Evolutionary conservation across 2,888 invertebrate genomes (phyloP).

Genomic region (Cloeon dipterum): DNA sequence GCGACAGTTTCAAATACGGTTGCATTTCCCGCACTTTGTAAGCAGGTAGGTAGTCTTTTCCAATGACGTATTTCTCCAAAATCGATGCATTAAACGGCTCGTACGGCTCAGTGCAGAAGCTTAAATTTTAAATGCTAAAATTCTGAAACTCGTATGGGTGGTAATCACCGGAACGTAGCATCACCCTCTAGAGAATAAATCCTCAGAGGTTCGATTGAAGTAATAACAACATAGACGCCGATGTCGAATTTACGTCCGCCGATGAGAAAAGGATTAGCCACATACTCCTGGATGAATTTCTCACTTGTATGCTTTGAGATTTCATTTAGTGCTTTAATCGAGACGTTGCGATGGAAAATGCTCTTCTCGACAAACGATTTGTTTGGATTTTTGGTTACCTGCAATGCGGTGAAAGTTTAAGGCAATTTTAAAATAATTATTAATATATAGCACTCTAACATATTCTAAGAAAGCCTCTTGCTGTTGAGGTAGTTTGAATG

Average conservation of each 20-base stretch:
- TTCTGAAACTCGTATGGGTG: no score
- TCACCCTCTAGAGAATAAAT: constrained; percentile 79
- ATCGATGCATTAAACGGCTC: constrained; percentile 66
- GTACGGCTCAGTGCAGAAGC: constrained; percentile 57
- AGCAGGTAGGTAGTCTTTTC: constrained; percentile 79
- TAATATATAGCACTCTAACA: no score
- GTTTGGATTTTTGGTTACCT: constrained; percentile 34
- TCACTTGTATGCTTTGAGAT: constrained; percentile 44
- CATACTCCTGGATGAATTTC: constrained; percentile 78
- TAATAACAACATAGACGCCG: constrained; percentile 79
- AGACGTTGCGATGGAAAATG: constrained; percentile 74
- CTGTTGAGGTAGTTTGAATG: constrained; percentile 66
- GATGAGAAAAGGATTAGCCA: constrained; percentile 68
- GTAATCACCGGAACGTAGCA: constrained; percentile 63
- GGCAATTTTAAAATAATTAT: no score
- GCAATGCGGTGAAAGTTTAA: constrained; percentile 6
- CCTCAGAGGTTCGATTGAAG: constrained; percentile 73
- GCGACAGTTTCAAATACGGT: constrained; percentile 43
- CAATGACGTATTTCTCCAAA: constrained; percentile 78
- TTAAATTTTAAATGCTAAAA: constrained; percentile 1
- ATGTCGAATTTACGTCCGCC: constrained; percentile 93
- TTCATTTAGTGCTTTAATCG: constrained; percentile 41
- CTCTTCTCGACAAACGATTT: constrained; percentile 75
- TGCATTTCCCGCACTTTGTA: constrained; percentile 73
- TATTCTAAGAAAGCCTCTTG: constrained; percentile 45